A percentile compares a stretch with the other conserved stretches of the same genome.
Conservation (phyloP, 2,888 invertebrate species). For the Epinotia bilunana region DNA sequence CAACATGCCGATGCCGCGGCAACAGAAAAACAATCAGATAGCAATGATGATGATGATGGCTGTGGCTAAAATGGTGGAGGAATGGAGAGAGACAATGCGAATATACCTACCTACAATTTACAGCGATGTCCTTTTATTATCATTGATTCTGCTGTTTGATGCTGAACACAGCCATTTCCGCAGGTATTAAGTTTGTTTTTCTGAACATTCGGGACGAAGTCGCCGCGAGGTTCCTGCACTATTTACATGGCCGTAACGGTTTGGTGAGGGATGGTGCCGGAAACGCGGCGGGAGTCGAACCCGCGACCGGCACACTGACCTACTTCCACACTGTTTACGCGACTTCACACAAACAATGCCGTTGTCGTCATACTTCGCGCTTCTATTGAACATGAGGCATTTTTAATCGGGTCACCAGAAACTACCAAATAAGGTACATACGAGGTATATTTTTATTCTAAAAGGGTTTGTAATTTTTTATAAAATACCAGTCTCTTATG, state of each 20-base stretch:
- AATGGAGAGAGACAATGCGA: too few relatives aligned
- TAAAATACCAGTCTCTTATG: too few relatives aligned
- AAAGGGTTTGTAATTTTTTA: too few relatives aligned
- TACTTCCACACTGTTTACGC: constrained; percentile 19
- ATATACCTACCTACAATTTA: too few relatives aligned
- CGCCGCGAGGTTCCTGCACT: not conserved
- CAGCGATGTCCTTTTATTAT: not conserved
- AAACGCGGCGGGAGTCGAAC: constrained; percentile 22
- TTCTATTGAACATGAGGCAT: not conserved
- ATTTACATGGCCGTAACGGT: constrained; percentile 20
- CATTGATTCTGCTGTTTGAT: not conserved
- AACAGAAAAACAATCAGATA: too few relatives aligned
- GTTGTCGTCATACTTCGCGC: not conserved
- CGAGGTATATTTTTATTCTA: too few relatives aligned
- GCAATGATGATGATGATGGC: too few relatives aligned
- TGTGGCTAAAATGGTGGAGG: too few relatives aligned
- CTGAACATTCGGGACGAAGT: not conserved
- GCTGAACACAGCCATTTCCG: not conserved
- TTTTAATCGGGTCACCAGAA: not conserved
- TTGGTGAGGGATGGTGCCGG: not conserved
- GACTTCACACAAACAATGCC: constrained; percentile 3
- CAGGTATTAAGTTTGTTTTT: constrained; percentile 4
- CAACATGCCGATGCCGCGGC: too few relatives aligned
- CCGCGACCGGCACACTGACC: constrained; percentile 22
- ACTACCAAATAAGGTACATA: not conserved